Conservation (phyloP, 2,113 vertebrate genomes). For the Sturnus vulgaris region DNA sequence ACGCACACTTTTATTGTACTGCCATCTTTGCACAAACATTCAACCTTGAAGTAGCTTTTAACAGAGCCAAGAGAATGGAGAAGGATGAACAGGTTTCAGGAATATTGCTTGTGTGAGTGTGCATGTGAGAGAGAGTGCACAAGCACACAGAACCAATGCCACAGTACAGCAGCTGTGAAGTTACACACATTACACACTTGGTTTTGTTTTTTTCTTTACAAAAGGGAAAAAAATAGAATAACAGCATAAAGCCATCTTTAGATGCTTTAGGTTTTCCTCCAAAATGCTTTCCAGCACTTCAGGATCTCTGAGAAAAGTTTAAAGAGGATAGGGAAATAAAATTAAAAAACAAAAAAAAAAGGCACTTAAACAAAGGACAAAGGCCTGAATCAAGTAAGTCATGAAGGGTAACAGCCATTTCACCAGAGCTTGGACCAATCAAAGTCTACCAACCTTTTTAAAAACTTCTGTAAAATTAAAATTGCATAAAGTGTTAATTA, state of each 20-base stretch:
- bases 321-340: slow-evolving; percentile 16
- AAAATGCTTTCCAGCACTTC: slow-evolving; percentile 69
- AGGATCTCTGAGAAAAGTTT: slow-evolving; percentile 72
- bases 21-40: neutral
- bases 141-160: slow-evolving; percentile 46
- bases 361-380: slow-evolving; percentile 81
- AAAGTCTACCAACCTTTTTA: slow-evolving; percentile 47
- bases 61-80: neutral
- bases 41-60: neutral
- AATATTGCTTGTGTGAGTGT: slow-evolving; percentile 3
- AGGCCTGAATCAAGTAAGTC: slow-evolving; percentile 76
- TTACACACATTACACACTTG: slow-evolving; percentile 25
- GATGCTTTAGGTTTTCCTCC: slow-evolving; percentile 67
- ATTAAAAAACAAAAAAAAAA: slow-evolving; percentile 63
- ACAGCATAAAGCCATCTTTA: slow-evolving; percentile 65
- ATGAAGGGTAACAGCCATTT: slow-evolving; percentile 67
- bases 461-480: slow-evolving; percentile 70
- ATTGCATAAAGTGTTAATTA: slow-evolving; percentile 71
- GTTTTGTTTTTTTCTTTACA: slow-evolving; percentile 22
- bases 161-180: slow-evolving; percentile 62
- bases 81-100: neutral
- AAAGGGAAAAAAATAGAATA: slow-evolving; percentile 58
- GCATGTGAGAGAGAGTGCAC: neutral
- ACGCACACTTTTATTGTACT: slow-evolving; percentile 35
- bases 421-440: slow-evolving; percentile 64